These are phyloP conservation scores for Oryzias javanicus DNA, from an alignment of 2,113 vertebrate genomes.

Conservation along the genomic window DNA sequence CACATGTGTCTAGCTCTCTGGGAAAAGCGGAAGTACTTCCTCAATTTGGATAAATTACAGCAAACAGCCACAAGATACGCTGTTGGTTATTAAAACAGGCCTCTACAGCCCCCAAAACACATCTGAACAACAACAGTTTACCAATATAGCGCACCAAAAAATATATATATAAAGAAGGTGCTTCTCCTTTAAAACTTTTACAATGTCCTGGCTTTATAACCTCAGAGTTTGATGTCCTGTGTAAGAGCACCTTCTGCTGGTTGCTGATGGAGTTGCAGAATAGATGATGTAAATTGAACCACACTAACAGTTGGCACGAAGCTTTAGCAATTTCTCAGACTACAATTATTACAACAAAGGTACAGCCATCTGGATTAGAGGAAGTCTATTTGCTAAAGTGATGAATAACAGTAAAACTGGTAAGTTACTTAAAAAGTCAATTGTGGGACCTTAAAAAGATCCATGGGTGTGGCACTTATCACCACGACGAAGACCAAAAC, in stretches of 20 bases:
- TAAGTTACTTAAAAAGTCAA: too few relatives aligned
- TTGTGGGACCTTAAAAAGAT: too few relatives aligned
- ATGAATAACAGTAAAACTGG: too few relatives aligned
- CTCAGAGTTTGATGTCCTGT: slow-evolving; percentile 45
- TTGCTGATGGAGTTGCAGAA: slow-evolving; percentile 38
- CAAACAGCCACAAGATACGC: slow-evolving; percentile 10
- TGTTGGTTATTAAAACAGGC: slow-evolving; percentile 5
- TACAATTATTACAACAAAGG: background rate
- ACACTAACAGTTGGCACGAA: background rate
- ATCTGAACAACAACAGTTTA: background rate
- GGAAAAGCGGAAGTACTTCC: slow-evolving; percentile 46
- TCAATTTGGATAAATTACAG: slow-evolving; percentile 22
- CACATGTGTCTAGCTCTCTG: slow-evolving; percentile 25
- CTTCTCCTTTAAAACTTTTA: background rate
- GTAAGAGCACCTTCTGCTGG: slow-evolving; percentile 68
- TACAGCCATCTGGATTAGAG: too few relatives aligned
- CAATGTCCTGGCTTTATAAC: background rate
- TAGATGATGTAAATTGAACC: too few relatives aligned
- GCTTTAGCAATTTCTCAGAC: background rate
- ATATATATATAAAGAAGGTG: too few relatives aligned
- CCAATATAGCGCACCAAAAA: background rate
- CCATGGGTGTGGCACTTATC: too few relatives aligned
- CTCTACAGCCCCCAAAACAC: background rate
- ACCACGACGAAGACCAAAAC: too few relatives aligned
- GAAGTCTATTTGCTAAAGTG: too few relatives aligned